These are phyloP conservation scores for Aplysia californica DNA, from an alignment of 1,140 invertebrate genomes.

Conservation along the genomic window DNA sequence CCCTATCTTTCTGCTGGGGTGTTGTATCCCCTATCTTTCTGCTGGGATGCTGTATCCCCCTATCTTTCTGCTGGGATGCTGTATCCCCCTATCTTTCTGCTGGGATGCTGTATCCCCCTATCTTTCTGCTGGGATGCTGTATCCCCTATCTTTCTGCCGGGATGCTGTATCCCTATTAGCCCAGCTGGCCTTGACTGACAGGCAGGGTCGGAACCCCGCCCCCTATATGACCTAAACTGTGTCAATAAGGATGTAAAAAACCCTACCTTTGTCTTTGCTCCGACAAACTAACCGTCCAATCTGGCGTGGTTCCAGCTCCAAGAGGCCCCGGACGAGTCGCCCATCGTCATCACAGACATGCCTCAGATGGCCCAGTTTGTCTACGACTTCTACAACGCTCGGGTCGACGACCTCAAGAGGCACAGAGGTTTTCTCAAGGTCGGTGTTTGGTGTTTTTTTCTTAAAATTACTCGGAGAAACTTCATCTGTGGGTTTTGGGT, in stretches of 20 bases:
- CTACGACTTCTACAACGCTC: slow-evolving; percentile 87
- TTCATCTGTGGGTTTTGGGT: too few relatives aligned
- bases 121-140: too few relatives aligned
- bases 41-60: too few relatives aligned
- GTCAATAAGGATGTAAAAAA: too few relatives aligned
- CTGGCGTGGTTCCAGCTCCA: slow-evolving; percentile 36
- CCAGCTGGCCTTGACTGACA: background rate
- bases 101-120: too few relatives aligned
- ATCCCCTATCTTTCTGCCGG: too few relatives aligned
- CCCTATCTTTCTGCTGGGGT: too few relatives aligned
- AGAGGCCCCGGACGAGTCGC: slow-evolving; percentile 40
- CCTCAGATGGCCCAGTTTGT: slow-evolving; percentile 93
- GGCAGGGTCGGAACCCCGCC: background rate
- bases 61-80: too few relatives aligned
- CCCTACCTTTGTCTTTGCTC: background rate
- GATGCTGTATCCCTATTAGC: background rate
- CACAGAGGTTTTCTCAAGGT: slow-evolving; percentile 46
- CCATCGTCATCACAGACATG: slow-evolving; percentile 83
- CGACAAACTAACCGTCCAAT: background rate
- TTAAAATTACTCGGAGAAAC: background rate
- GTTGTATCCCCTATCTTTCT: too few relatives aligned
- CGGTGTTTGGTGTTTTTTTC: background rate
- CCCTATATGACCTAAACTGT: background rate
- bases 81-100: too few relatives aligned
- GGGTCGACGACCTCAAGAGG: slow-evolving; percentile 72